These are phyloP conservation scores for Elaeidobius kamerunicus DNA, from an alignment of 2,888 invertebrate genomes.

Conservation along the genomic window DNA sequence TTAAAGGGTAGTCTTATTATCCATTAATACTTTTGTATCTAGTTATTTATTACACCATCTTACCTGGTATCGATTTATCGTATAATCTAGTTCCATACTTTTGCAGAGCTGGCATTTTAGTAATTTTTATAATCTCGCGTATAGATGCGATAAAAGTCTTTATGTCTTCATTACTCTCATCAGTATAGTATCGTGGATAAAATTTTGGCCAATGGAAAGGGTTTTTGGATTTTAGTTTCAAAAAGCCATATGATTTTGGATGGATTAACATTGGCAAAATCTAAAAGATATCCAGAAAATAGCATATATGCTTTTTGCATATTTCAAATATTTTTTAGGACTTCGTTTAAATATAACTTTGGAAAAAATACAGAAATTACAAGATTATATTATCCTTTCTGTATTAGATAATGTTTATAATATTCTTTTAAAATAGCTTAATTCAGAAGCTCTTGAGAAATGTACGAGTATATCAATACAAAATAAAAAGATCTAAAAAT, in stretches of 20 bases:
- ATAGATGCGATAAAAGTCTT: conserved; percentile 46
- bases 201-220: conserved; percentile 71
- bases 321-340: neutral
- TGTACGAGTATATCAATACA: too few species aligned
- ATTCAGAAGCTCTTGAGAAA: too few species aligned
- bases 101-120: conserved; percentile 51
- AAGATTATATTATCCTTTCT: too few species aligned
- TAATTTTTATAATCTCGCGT: conserved; percentile 53
- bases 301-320: neutral
- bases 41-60: too few species aligned
- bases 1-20: too few species aligned
- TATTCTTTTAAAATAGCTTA: too few species aligned
- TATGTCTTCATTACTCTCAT: conserved; percentile 54
- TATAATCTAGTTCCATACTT: conserved; percentile 34
- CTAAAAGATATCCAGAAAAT: conserved; percentile 25
- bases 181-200: conserved; percentile 76
- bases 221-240: conserved; percentile 66
- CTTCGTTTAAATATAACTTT: too few species aligned
- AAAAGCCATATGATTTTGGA: conserved; percentile 67
- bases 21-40: too few species aligned
- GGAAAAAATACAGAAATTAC: too few species aligned
- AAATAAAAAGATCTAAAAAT: too few species aligned
- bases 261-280: conserved; percentile 69
- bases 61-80: conserved; percentile 35
- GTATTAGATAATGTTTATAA: too few species aligned